Evolutionary conservation across 2,888 invertebrate species (phyloP), one percentile per base, ranked within the genome.

Genomic region (Eupithecia pulchellata): DNA sequence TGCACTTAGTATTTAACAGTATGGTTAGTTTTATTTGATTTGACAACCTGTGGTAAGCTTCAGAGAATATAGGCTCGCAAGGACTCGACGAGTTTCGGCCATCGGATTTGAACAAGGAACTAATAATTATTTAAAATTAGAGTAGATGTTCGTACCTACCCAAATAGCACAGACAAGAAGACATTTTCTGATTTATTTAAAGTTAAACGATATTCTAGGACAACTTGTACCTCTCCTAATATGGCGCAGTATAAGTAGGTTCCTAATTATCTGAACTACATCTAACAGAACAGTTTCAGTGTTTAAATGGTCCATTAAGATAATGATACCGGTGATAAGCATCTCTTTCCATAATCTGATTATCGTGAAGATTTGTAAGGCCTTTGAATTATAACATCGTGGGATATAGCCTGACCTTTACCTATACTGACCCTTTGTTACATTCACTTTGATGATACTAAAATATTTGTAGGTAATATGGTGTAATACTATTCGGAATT

Each of bases 241-340:
- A 61, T 34, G 20, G 60, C 11, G 14, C 32, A 20, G 60, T 36
- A 20, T n/a, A 32, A 61, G 32, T 61, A n/a, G n/a, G n/a, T n/a
- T n/a, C n/a, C n/a, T n/a, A 60, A 61, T 72, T 67, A 69, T 69
- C 69, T 73, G 64, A 57, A 69, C 65, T 66, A 69, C 42, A 72
- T 74, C 72, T 66, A 36, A 36, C 47, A 27, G 58, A 34, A n/a
- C 32, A 60, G 68, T 55, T 52, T 55, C 58, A 58, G 39, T 64
- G 32, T 61, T 34, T 71, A 72, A 62, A 68, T 65, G 71, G 64
- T 30, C 42, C 68, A 58, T 72, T 72, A 65, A 72, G 68, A 68
- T 68, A 62, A 36, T 17, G n/a, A 55, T 34, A 64, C 25, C 25
- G 36, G 6, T 55, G 68, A 61, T 68, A 64, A 55, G 30, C 42